Evolutionary conservation across 2,888 invertebrate species (phyloP).

Genomic region (Netelia inedita): DNA sequence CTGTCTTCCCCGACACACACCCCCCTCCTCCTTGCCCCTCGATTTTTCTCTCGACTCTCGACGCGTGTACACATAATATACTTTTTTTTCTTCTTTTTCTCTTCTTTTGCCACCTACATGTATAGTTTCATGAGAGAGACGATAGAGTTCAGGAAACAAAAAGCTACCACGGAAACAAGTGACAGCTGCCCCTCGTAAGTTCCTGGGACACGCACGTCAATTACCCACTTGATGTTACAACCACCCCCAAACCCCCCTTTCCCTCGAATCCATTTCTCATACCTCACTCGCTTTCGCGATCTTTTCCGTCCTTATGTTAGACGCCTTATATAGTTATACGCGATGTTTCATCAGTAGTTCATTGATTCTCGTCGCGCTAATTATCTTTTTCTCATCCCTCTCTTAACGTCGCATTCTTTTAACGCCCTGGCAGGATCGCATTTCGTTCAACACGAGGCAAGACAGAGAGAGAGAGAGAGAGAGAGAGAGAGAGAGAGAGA

Average conservation of each 20-base stretch:
- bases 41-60: slow-evolving; percentile 4
- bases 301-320: slow-evolving; percentile 15
- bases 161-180: slow-evolving; percentile 80
- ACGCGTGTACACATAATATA: slow-evolving; percentile 34
- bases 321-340: not conserved
- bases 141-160: slow-evolving; percentile 74
- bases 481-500: not conserved
- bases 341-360: slow-evolving; percentile 47
- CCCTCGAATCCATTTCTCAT: slow-evolving; percentile 50
- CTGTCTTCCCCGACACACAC: slow-evolving; percentile 1
- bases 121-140: slow-evolving; percentile 27
- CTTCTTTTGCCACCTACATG: slow-evolving; percentile 29
- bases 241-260: slow-evolving; percentile 53
- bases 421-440: slow-evolving; percentile 44
- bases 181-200: slow-evolving; percentile 79
- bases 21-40: slow-evolving; percentile 7
- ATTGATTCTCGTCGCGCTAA: slow-evolving; percentile 61
- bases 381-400: slow-evolving; percentile 58
- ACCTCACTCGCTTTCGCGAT: slow-evolving; percentile 20
- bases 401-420: slow-evolving; percentile 51
- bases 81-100: no score
- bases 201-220: slow-evolving; percentile 75
- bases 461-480: not conserved
- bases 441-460: slow-evolving; percentile 51
- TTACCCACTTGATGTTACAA: slow-evolving; percentile 77